These are phyloP conservation scores for Trachelus iudaicus DNA, from an alignment of 2,888 invertebrate genomes.

Conservation along the genomic window DNA sequence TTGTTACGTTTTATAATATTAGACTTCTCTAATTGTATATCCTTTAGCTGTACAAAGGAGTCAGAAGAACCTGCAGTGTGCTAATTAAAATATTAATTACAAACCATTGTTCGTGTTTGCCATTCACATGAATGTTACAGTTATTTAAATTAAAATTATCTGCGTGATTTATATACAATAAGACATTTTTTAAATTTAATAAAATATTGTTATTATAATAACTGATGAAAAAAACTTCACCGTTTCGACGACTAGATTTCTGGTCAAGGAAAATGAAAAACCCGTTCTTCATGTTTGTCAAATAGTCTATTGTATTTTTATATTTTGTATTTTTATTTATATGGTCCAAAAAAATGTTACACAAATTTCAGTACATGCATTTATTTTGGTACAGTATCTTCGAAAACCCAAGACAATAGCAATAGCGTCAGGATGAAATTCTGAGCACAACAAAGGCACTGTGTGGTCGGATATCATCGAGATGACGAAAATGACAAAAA, in stretches of 20 bases:
- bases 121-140: not conserved
- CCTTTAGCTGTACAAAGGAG: not conserved
- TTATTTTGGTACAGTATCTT: too few relatives aligned
- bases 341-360: too few relatives aligned
- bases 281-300: too few relatives aligned
- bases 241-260: too few relatives aligned
- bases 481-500: slow-evolving; percentile 50
- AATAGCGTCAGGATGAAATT: slow-evolving; percentile 16
- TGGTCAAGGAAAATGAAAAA: too few relatives aligned
- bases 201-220: too few relatives aligned
- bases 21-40: not conserved
- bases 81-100: not conserved
- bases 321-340: too few relatives aligned
- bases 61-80: not conserved
- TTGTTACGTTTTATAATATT: not conserved
- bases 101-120: not conserved
- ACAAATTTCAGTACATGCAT: too few relatives aligned
- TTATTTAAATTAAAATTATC: not conserved
- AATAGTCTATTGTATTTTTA: too few relatives aligned
- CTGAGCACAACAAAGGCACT: slow-evolving; percentile 38
- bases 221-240: too few relatives aligned
- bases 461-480: slow-evolving; percentile 23
- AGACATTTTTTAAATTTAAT: too few relatives aligned
- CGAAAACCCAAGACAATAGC: too few relatives aligned
- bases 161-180: not conserved